A percentile compares a stretch with the other conserved stretches of the same genome.
phyloP scores from a whole-genome alignment of 2,113 vertebrate genomes.

The Gymnogyps californianus region DNA sequence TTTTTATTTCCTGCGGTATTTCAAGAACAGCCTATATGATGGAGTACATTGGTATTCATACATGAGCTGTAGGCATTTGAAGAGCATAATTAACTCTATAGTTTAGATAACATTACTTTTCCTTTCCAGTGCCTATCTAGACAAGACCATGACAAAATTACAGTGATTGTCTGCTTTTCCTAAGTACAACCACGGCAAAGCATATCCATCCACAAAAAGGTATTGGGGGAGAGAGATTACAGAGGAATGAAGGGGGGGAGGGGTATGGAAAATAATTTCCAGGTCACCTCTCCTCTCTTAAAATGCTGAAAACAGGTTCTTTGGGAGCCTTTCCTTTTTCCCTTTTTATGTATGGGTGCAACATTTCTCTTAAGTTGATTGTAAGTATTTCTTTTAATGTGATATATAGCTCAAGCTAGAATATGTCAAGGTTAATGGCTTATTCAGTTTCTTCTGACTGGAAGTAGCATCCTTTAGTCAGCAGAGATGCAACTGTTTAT shows the following conservation, averaged over 20 bases:
- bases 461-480: neutral
- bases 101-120: neutral
- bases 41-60: rapidly evolving
- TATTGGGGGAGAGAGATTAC: neutral
- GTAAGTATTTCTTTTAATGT: neutral
- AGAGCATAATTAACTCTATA: neutral
- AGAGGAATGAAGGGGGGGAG: neutral
- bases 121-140: neutral
- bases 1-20: neutral
- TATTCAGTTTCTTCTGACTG: neutral
- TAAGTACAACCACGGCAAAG: neutral
- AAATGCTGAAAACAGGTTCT: neutral
- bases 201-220: neutral
- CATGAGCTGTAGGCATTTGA: neutral
- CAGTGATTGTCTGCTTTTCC: neutral
- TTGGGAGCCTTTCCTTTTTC: neutral
- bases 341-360: rapidly evolving
- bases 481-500: neutral
- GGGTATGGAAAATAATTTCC: neutral
- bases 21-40: neutral
- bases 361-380: neutral
- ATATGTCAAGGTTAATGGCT: neutral
- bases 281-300: neutral
- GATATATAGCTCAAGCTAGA: neutral
- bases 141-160: neutral